These are phyloP conservation scores for Silurus aristotelis DNA, from an alignment of 2,797 vertebrate genomes.

Conservation along the genomic window DNA sequence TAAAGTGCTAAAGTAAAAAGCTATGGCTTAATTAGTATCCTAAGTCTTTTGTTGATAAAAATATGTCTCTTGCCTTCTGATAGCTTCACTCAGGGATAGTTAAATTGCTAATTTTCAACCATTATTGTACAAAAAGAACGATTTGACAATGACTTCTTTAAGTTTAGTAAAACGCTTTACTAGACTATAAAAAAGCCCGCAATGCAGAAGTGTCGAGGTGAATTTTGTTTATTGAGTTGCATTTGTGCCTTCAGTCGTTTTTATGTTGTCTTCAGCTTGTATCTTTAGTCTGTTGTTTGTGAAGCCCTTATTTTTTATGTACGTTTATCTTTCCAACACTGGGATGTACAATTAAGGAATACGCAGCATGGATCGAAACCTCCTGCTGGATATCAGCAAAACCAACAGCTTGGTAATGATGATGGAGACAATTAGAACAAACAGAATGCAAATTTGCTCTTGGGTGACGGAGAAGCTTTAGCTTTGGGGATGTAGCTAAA, in stretches of 20 bases:
- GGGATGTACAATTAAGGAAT: not conserved
- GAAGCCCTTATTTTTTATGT: not conserved
- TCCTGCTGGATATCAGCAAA: not conserved
- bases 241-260: not conserved
- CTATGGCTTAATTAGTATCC: too few species aligned
- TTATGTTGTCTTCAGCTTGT: not conserved
- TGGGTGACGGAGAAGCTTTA: not conserved
- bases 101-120: too few species aligned
- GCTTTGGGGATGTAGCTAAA: not conserved
- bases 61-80: too few species aligned
- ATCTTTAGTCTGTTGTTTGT: not conserved
- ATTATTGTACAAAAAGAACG: too few species aligned
- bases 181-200: too few species aligned
- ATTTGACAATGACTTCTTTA: too few species aligned
- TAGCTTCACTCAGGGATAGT: too few species aligned
- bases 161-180: too few species aligned
- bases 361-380: not conserved
- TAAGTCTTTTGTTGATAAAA: too few species aligned
- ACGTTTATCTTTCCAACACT: not conserved
- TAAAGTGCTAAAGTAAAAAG: too few species aligned
- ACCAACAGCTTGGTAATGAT: constrained; percentile 20
- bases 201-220: too few species aligned
- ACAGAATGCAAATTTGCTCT: not conserved
- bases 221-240: not conserved
- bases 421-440: constrained; percentile 8